Conservation (phyloP, 1,140 invertebrate genomes). For the Hycleus phaleratus region DNA sequence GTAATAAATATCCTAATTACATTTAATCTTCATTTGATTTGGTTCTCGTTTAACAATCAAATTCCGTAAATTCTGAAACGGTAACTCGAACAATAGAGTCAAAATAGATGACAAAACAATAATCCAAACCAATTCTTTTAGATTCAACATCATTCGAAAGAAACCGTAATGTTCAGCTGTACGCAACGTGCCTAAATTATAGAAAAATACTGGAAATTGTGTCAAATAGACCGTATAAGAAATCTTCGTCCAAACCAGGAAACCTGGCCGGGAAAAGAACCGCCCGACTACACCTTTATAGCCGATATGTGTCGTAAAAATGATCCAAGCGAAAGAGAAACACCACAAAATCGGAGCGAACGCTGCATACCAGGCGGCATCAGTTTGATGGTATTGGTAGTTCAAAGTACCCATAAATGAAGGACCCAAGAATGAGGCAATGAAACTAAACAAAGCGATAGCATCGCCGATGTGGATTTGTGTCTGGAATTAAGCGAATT, state of each 20-base stretch:
- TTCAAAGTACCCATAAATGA: conserved; percentile 57
- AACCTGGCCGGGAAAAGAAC: conserved; percentile 42
- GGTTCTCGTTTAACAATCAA: conserved; percentile 18
- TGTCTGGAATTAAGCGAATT: conserved; percentile 37
- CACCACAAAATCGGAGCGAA: conserved; percentile 67
- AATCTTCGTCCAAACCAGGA: conserved; percentile 44
- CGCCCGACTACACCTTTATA: conserved; percentile 45
- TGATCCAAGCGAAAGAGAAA: conserved; percentile 56
- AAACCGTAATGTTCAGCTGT: conserved; percentile 40
- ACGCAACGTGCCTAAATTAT: conserved; percentile 47
- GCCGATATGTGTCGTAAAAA: conserved; percentile 53
- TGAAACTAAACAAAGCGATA: conserved; percentile 35
- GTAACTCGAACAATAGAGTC: conserved; percentile 35
- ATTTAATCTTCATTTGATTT: too few relatives aligned
- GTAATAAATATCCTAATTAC: too few relatives aligned
- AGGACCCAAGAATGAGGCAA: conserved; percentile 52
- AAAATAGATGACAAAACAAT: conserved; percentile 25
- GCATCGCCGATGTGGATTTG: conserved; percentile 47
- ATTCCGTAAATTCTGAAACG: conserved; percentile 34
- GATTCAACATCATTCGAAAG: conserved; percentile 18
- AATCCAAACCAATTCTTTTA: conserved; percentile 15
- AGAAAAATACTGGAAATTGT: conserved; percentile 53
- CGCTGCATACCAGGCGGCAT: conserved; percentile 62
- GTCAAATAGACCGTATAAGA: conserved; percentile 52
- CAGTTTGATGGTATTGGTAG: conserved; percentile 56